Conservation (phyloP, 2,888 invertebrate species). For the Synanthedon andrenaeformis region DNA sequence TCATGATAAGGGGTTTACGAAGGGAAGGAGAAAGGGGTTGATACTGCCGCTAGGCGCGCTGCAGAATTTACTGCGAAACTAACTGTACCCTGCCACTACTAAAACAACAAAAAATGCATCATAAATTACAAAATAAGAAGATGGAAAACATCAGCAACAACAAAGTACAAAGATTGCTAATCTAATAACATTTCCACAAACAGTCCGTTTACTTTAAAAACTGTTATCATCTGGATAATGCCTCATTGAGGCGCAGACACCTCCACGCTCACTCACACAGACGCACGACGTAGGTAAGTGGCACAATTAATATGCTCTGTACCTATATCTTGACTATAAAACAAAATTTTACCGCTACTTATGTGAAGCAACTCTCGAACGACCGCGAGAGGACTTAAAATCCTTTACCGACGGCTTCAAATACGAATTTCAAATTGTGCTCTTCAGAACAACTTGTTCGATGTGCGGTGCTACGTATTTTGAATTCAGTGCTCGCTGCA, state of each 20-base stretch:
- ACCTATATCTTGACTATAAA: constrained; percentile 51
- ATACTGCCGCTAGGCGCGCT: too few species aligned
- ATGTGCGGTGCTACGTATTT: constrained; percentile 23
- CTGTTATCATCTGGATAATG: constrained; percentile 29
- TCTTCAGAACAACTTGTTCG: constrained; percentile 47
- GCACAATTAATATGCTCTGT: constrained; percentile 57
- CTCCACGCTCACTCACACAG: constrained; percentile 4
- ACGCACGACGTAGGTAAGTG: constrained; percentile 29
- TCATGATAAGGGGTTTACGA: too few species aligned
- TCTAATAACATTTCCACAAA: constrained; percentile 1
- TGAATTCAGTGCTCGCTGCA: constrained; percentile 35
- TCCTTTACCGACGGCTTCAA: constrained; percentile 62
- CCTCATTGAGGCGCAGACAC: constrained; percentile 23
- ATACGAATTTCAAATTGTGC: constrained; percentile 66
- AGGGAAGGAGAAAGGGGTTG: too few species aligned
- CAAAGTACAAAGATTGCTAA: neutral
- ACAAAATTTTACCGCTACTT: constrained; percentile 60
- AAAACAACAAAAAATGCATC: too few species aligned
- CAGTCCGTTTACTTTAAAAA: constrained; percentile 26
- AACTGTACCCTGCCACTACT: too few species aligned
- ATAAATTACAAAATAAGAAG: too few species aligned
- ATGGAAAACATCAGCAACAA: too few species aligned
- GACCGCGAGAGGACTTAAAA: constrained; percentile 62
- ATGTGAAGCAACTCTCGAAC: constrained; percentile 53
- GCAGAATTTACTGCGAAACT: too few species aligned